Evolutionary conservation across 2,113 vertebrate species (phyloP).

Genomic region (Cheirogaleus medius): DNA sequence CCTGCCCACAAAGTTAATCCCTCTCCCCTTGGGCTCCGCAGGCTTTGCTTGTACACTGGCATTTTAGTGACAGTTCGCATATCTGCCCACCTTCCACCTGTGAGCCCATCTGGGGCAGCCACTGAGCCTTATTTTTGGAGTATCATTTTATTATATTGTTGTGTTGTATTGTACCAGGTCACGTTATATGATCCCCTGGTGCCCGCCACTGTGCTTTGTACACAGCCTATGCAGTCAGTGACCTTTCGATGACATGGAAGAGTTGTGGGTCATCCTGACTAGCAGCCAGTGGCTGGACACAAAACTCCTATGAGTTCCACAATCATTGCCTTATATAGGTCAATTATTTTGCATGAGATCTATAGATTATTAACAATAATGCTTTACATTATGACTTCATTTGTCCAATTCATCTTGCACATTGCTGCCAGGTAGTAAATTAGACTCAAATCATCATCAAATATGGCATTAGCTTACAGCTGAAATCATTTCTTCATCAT

Average conservation of each 20-base stretch:
- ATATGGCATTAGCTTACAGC: background rate
- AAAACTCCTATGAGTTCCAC: background rate
- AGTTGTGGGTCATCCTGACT: background rate
- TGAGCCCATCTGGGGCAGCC: background rate
- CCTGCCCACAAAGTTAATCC: background rate
- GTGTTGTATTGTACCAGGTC: too few relatives aligned
- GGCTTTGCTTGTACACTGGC: background rate
- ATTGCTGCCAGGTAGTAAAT: slow-evolving; percentile 42
- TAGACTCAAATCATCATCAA: background rate
- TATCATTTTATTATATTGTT: background rate
- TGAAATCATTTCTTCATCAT: slow-evolving; percentile 14
- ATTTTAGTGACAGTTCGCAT: background rate
- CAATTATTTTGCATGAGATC: background rate
- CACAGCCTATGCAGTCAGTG: background rate
- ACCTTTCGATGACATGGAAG: background rate
- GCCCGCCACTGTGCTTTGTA: background rate
- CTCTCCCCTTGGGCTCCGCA: background rate
- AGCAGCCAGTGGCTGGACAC: background rate
- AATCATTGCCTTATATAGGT: background rate
- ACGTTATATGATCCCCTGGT: too few relatives aligned
- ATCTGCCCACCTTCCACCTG: background rate
- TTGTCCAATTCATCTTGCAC: slow-evolving; percentile 6
- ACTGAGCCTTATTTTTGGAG: background rate
- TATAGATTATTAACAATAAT: background rate
- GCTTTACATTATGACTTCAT: background rate